These are phyloP conservation scores for Escarpia spicata DNA, from an alignment of 2,888 invertebrate genomes.

Conservation along the genomic window DNA sequence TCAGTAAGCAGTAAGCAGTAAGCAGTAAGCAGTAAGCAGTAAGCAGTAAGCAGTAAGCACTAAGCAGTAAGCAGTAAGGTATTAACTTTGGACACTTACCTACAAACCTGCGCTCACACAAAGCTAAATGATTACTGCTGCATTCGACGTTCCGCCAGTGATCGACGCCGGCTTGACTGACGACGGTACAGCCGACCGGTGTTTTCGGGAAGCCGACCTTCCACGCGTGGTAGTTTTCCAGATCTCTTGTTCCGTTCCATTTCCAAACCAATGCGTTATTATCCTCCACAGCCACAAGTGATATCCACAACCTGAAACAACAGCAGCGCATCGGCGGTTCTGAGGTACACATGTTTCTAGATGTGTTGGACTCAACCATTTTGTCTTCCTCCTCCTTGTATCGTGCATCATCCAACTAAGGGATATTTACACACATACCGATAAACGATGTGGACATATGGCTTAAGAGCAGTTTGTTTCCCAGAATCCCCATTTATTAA, in stretches of 20 bases:
- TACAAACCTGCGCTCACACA: not conserved
- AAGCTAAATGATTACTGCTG: not conserved
- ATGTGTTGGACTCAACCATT: not conserved
- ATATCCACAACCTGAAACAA: not conserved
- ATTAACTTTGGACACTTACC: not conserved
- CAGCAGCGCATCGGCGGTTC: not conserved
- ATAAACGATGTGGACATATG: not conserved
- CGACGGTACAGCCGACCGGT: not conserved
- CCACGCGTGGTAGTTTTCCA: not conserved
- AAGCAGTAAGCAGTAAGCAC: no score
- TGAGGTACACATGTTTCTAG: not conserved
- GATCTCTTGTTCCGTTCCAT: not conserved
- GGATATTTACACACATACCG: no score
- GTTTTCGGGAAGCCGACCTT: not conserved
- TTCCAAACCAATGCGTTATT: not conserved
- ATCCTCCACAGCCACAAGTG: not conserved
- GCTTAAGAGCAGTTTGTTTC: no score
- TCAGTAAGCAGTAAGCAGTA: no score
- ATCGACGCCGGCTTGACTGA: not conserved
- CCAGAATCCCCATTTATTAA: no score
- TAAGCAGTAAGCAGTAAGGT: not conserved
- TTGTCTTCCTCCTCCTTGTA: not conserved
- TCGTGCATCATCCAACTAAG: no score
- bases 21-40: not conserved
- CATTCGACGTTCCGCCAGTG: not conserved